Evolutionary conservation across 2,888 invertebrate genomes (phyloP).

Genomic region (Rhagophthalmus giganteus): DNA sequence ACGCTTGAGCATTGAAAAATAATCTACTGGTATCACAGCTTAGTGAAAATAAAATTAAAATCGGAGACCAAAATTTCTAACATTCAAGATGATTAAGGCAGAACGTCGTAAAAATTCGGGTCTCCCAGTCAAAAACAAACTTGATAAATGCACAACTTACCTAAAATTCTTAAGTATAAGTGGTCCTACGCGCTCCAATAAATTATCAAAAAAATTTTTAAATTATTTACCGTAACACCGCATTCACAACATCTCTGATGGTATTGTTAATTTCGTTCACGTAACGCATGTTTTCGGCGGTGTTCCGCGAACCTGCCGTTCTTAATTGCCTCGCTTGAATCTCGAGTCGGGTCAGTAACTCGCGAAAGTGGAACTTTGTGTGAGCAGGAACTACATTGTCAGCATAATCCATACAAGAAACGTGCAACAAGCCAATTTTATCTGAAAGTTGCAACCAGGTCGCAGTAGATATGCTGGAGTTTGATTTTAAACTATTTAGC

Average conservation of each 20-base stretch:
- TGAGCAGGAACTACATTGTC: conserved; percentile 82
- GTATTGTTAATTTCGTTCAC: conserved; percentile 74
- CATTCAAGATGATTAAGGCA: conserved; percentile 18
- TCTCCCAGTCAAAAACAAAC: conserved; percentile 22
- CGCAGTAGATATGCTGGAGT: conserved; percentile 62
- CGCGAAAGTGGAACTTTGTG: conserved; percentile 84
- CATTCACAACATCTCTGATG: conserved; percentile 72
- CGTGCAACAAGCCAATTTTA: conserved; percentile 79
- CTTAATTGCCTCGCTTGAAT: conserved; percentile 69
- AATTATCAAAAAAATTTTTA: conserved; percentile 13
- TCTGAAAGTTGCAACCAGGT: conserved; percentile 80
- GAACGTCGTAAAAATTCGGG: conserved; percentile 19
- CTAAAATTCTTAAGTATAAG: conserved; percentile 38
- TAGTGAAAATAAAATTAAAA: conserved; percentile 48
- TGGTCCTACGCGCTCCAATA: conserved; percentile 39
- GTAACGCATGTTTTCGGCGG: conserved; percentile 68
- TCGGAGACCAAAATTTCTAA: conserved; percentile 21
- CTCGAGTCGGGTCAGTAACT: conserved; percentile 71
- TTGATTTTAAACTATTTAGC: conserved; percentile 63
- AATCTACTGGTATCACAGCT: conserved; percentile 56
- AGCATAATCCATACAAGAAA: conserved; percentile 80
- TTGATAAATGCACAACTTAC: conserved; percentile 47
- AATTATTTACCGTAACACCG: conserved; percentile 59
- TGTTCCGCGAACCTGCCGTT: conserved; percentile 70
- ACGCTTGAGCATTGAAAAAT: conserved; percentile 51